Base-by-base conservation (phyloP, 2,888 invertebrate genomes). In the Chelonus formosanus region DNA sequence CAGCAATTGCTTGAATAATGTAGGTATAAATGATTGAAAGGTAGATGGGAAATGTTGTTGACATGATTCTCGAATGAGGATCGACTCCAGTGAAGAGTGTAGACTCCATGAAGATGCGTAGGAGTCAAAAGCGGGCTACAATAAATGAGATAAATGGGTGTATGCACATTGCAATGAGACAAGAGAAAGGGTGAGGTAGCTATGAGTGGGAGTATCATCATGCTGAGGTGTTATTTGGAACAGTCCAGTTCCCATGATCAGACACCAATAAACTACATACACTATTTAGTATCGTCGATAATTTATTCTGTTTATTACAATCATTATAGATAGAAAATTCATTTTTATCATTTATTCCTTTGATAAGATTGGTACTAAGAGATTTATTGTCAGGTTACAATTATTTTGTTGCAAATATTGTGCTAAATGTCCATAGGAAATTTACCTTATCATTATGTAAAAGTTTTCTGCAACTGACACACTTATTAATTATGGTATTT, bases 211-310 rank as follows among this genome's bases (percentile, higher is more conserved):
- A 70, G 68, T 60, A 50, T 47, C 20, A 50, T 70, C 67, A 67
- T 54, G 54, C 65, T 63, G 54, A 69, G 69, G 69, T 70, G 71
- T 70, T 74, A 73, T 71, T 70, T 70, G 66, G 73, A 74, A 69
- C 70, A 72, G 70, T 76, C 75, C 70, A 75, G 74, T 76, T 76
- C 75, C 74, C 76, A 75, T 75, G 74, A 48, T 59, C 65, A 55
- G 55, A 54, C 55, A 54, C 47, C 54, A 53, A 47, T 58, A 54
- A 35, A 43, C 34, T 5, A 50, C 48, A 36, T 40, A 48, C 43
- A 7, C 10, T 35, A 36, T 59, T 32, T 32, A 31, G 20, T 60
- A 35, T n/a, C n/a, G 5, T 36, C 20, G 32, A 60, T 32, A 40
- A 35, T 34, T 35, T 45, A 58, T 45, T 48, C 6, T 31, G 6